Base-by-base conservation (phyloP, 2,113 vertebrate genomes). In the Vireo altiloquus region DNA sequence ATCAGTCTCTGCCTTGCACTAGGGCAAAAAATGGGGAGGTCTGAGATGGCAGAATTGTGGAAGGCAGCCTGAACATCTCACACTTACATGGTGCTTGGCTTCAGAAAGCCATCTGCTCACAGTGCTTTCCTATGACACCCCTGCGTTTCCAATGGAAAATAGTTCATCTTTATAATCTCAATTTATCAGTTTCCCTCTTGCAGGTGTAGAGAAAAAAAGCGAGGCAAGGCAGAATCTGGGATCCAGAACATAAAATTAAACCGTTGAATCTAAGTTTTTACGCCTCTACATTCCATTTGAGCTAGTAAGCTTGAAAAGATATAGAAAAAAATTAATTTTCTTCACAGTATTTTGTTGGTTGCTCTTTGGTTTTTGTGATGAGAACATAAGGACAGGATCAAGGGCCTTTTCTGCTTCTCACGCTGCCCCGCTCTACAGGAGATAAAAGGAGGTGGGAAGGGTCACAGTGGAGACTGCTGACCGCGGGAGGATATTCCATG, bases 391-490 rank as follows among this genome's bases (percentile, higher is more conserved):
- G 35, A 25, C 19, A 52, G 11, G 6, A 10, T 39, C 31, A 44
- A 53, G 53, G 27, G 24, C 7, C 10, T 53, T 80, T 80, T 72
- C 49, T 68, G 11, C 10, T 76, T 80, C 49, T 64, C 44, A 33
- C 25, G 15, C 27, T 53, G 21, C 10, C 4, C 28, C 0, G 0
- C 15, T 13, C 23, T 13, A 2, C 6, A 59, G 23, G 7, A 25
- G 65, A 5, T 6, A 54, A 7, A 50, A 31, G 33, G 59, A 50
- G 3, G 0, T 69, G 11, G 17, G 46, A 82, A 20, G 13, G 27
- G 37, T 40, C 35, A n/a, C 15, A 59, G 28, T 14, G 4, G 6
- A 9, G 21, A 40, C 2, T 31, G 11, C 12, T 64, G 56, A 59
- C 11, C 20, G 16, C 24, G 50, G 35, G 23, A 64, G 22, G n/a